Percentiles rank a stretch among this genome's conserved stretches.
Conservation (phyloP, 2,888 invertebrate species). For the Teleogryllus oceanicus region DNA sequence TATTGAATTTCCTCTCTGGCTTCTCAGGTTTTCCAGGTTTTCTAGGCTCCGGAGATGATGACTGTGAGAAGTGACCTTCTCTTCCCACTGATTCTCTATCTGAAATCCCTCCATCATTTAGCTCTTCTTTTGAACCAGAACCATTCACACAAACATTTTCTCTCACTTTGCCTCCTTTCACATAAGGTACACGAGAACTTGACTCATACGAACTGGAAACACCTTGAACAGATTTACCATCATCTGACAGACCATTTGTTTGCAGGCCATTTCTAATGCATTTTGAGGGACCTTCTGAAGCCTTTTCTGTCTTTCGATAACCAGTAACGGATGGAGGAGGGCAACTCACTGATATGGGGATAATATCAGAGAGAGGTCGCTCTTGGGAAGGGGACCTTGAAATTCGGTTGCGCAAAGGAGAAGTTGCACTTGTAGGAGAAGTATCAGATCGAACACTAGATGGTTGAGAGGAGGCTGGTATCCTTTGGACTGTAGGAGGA, state of each 20-base stretch:
- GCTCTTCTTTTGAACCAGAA: neutral
- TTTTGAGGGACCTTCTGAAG: neutral
- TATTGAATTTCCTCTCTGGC: slow-evolving; percentile 76
- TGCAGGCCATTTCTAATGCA: neutral
- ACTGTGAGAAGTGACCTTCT: too few relatives aligned
- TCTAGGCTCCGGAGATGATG: neutral
- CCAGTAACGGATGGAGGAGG: neutral
- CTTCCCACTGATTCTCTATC: too few relatives aligned
- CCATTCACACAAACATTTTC: neutral
- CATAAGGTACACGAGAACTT: neutral
- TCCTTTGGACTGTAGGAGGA: neutral
- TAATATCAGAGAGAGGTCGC: neutral
- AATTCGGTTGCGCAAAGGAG: neutral
- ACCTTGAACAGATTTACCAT: neutral
- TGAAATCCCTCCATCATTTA: neutral
- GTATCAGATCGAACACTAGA: neutral
- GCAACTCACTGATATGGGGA: neutral
- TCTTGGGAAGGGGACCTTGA: slow-evolving; percentile 7
- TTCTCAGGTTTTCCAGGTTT: slow-evolving; percentile 66
- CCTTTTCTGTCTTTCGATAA: neutral
- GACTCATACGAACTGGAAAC: neutral
- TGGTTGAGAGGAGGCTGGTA: neutral
- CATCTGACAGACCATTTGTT: neutral
- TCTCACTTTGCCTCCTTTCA: neutral
- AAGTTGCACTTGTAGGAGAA: neutral